Percentiles rank a stretch among this genome's conserved stretches.
These are phyloP conservation scores for Dicyrtomina minuta DNA, from an alignment of 2,888 invertebrate genomes.

Conservation along the genomic window DNA sequence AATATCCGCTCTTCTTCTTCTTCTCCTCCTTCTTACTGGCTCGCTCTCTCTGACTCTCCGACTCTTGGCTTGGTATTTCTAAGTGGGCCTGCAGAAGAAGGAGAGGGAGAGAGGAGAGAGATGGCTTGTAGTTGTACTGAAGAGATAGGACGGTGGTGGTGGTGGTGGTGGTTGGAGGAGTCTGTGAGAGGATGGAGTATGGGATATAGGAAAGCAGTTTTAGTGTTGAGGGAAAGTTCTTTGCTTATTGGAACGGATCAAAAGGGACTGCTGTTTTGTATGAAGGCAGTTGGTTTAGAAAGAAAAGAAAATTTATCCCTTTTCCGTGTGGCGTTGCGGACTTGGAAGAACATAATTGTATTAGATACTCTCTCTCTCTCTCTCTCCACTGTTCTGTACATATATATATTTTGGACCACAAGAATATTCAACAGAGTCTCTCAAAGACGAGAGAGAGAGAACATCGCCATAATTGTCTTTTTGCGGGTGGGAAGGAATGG, in stretches of 20 bases:
- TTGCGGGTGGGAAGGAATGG: slow-evolving; percentile 20
- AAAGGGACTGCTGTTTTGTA: slow-evolving; percentile 50
- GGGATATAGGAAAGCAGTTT: slow-evolving; percentile 15
- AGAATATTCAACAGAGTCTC: too few species aligned
- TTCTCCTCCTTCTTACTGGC: slow-evolving; percentile 6
- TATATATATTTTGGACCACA: slow-evolving; percentile 30
- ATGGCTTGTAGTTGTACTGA: background rate
- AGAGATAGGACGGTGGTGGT: background rate
- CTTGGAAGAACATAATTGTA: slow-evolving; percentile 51
- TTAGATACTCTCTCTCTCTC: slow-evolving; percentile 34
- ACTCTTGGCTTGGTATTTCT: slow-evolving; percentile 24
- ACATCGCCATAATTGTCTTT: slow-evolving; percentile 43
- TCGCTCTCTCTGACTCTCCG: slow-evolving; percentile 5
- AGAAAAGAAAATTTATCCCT: slow-evolving; percentile 48
- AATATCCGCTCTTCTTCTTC: slow-evolving; percentile 49
- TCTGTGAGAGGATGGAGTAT: background rate
- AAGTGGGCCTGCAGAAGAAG: slow-evolving; percentile 27
- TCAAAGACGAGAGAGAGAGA: background rate
- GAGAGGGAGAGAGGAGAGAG: background rate
- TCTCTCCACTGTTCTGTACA: slow-evolving; percentile 41
- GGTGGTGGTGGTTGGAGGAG: background rate
- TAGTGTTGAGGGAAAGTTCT: slow-evolving; percentile 39
- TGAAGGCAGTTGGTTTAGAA: slow-evolving; percentile 44
- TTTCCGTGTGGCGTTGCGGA: slow-evolving; percentile 45
- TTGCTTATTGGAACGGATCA: slow-evolving; percentile 53